These are phyloP conservation scores for Podarcis muralis DNA, from an alignment of 2,113 vertebrate genomes.

Conservation along the genomic window DNA sequence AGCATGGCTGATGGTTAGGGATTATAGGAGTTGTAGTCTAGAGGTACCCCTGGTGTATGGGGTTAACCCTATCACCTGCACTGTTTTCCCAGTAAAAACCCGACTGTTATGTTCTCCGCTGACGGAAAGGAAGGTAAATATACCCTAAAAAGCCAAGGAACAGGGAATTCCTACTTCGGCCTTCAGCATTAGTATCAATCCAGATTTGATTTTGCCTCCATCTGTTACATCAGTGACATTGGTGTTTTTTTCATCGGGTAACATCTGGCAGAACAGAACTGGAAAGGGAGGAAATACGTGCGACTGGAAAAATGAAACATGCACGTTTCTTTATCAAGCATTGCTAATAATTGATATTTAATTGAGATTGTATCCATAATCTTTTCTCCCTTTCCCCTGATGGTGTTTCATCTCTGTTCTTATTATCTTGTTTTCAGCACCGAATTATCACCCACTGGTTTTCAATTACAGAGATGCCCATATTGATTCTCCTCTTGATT, in stretches of 20 bases:
- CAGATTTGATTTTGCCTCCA: conserved; percentile 56
- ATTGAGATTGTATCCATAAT: conserved; percentile 80
- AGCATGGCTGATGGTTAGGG: too few species aligned
- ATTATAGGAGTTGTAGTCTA: too few species aligned
- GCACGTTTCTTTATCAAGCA: conserved; percentile 71
- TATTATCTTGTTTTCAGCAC: conserved; percentile 81
- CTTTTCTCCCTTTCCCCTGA: conserved; percentile 71
- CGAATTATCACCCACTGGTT: conserved; percentile 83
- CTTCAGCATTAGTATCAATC: not conserved
- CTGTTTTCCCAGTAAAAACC: not conserved
- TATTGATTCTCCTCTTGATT: conserved; percentile 82
- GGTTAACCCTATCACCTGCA: not conserved
- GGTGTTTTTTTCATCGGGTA: not conserved
- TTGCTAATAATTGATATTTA: conserved; percentile 77
- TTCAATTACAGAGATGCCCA: conserved; percentile 81
- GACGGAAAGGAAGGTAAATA: not conserved
- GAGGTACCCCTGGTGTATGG: too few species aligned
- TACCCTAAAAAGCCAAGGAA: not conserved
- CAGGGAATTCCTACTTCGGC: not conserved
- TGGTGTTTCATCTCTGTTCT: conserved; percentile 75
- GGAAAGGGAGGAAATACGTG: conserved; percentile 44
- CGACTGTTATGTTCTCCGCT: not conserved
- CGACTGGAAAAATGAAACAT: conserved; percentile 59
- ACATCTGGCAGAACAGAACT: conserved; percentile 62
- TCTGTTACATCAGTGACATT: conserved; percentile 54